Conservation (phyloP, 1,140 invertebrate genomes). For the Megalopta genalis region DNA sequence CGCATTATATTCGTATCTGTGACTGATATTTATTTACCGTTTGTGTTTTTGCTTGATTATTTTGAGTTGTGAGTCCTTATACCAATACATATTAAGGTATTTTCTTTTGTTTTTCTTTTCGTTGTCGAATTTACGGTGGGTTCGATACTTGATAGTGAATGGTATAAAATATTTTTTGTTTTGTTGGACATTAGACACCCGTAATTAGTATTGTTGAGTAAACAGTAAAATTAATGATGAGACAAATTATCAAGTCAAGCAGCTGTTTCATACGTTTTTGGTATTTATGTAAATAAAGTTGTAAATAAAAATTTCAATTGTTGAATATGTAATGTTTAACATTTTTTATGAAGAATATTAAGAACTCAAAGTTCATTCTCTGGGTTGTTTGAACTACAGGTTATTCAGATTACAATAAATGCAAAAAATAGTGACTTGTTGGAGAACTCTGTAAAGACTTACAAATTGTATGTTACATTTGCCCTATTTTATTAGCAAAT, state of each 20-base stretch:
- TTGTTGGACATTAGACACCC: not conserved
- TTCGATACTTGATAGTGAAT: not conserved
- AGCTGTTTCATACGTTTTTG: not conserved
- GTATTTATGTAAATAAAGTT: not conserved
- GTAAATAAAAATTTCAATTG: not conserved
- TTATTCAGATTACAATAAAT: not conserved
- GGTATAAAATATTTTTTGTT: not conserved
- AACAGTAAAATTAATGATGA: not conserved
- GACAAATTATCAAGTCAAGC: not conserved
- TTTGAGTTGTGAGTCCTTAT: not conserved
- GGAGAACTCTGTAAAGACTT: not conserved
- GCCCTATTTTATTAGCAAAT: no score
- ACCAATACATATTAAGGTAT: not conserved
- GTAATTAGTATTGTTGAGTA: constrained; percentile 1
- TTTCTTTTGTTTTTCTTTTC: not conserved
- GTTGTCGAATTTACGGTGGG: not conserved
- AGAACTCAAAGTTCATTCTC: not conserved
- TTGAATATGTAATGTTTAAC: not conserved
- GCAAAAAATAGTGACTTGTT: not conserved
- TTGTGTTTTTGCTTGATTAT: not conserved
- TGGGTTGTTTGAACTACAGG: not conserved
- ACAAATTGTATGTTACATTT: not conserved
- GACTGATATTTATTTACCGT: constrained; percentile 1
- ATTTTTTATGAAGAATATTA: not conserved
- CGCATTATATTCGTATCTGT: constrained; percentile 14